Conservation (phyloP, 2,113 vertebrate genomes). For the Brachirus orientalis region DNA sequence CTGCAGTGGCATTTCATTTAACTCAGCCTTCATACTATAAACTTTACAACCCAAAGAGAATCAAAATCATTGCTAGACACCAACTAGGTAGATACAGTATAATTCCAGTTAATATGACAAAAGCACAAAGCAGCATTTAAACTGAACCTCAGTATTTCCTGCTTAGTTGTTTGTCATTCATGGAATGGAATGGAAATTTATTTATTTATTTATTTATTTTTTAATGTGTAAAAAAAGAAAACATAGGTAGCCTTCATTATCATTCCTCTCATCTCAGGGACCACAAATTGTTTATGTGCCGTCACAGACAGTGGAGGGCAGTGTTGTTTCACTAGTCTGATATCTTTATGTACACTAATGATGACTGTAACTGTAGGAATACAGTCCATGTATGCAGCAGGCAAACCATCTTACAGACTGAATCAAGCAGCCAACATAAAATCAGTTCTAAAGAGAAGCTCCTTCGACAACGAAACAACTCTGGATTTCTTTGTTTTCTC, state of each 20-base stretch:
- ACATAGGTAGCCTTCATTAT: background rate
- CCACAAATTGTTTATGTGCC: slow-evolving; percentile 7
- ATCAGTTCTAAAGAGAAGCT: too few species aligned
- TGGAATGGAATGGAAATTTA: too few species aligned
- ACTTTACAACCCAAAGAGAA: background rate
- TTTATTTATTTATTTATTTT: too few species aligned
- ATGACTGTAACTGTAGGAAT: background rate
- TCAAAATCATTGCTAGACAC: background rate
- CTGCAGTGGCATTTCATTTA: background rate
- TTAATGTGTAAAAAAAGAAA: too few species aligned
- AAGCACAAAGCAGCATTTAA: too few species aligned
- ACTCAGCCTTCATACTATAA: background rate
- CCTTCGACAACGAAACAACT: too few species aligned
- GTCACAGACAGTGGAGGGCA: slow-evolving; percentile 55
- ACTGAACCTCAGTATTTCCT: too few species aligned
- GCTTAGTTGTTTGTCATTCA: too few species aligned
- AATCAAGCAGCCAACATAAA: too few species aligned
- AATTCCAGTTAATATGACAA: too few species aligned
- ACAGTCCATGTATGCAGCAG: background rate
- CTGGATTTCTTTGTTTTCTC: too few species aligned
- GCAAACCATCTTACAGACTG: too few species aligned
- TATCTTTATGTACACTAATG: background rate
- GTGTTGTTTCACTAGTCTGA: slow-evolving; percentile 40
- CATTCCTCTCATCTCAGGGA: slow-evolving; percentile 10
- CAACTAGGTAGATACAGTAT: background rate